A percentile compares a stretch with the other conserved stretches of the same genome.
phyloP scores from a whole-genome alignment of 2,888 invertebrate species.

The Uloborus plumipes region DNA sequence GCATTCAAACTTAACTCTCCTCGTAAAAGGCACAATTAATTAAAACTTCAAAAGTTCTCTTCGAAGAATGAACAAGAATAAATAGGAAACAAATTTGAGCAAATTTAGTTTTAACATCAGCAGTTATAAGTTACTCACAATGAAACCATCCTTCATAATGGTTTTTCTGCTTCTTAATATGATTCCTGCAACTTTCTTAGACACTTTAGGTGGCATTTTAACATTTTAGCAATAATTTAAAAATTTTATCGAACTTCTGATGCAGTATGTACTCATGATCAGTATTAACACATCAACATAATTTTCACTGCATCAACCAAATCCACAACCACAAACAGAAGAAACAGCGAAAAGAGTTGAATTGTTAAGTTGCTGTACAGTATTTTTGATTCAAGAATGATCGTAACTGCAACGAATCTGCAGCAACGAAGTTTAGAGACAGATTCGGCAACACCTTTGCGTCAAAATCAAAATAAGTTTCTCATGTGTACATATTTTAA shows the following conservation, averaged over 20 bases:
- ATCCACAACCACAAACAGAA: slow-evolving; percentile 2
- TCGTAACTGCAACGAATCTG: slow-evolving; percentile 17
- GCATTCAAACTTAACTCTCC: too few species aligned
- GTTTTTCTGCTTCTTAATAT: slow-evolving; percentile 67
- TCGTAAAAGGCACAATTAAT: too few species aligned
- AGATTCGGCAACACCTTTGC: too few species aligned
- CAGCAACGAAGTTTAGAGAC: neutral
- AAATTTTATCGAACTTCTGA: neutral
- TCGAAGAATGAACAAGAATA: too few species aligned
- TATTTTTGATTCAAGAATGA: neutral
- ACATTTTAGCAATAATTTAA: slow-evolving; percentile 36
- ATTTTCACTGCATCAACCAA: neutral
- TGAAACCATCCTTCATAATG: slow-evolving; percentile 68
- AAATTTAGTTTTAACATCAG: too few species aligned
- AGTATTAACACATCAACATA: slow-evolving; percentile 22
- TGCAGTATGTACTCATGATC: too few species aligned
- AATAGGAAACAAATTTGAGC: too few species aligned
- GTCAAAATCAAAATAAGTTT: too few species aligned
- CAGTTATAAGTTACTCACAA: slow-evolving; percentile 62
- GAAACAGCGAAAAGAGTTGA: neutral
- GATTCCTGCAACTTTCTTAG: slow-evolving; percentile 68
- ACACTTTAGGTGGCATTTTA: slow-evolving; percentile 66
- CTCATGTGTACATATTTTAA: too few species aligned
- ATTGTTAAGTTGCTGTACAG: neutral
- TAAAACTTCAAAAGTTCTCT: too few species aligned